Evolutionary conservation across 2,113 vertebrate species (phyloP), one percentile per base, ranked within the genome.

Genomic region (Pseudolaguvia tuberculata): DNA sequence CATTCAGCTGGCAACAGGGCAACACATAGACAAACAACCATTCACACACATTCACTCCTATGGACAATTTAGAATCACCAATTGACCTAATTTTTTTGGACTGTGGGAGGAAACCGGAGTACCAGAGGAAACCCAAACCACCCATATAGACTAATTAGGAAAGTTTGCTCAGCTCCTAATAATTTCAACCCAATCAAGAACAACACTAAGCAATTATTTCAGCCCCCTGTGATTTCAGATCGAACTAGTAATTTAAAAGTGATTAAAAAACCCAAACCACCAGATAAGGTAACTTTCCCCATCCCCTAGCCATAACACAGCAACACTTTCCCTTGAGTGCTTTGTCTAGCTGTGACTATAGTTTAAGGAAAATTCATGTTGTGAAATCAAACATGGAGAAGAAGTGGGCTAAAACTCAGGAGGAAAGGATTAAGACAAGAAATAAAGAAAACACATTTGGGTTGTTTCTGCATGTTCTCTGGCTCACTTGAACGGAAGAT

Each of bases 261-360:
- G 73, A 87, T 82, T 83, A 75, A 78, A 71, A 71, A 29, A 25
- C 31, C 53, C 56, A 75, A 71, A 71, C 77, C 50, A 53, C 55
- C 47, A 47, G 53, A 61, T 20, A 29, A 68, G 45, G 29, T 59
- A 45, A 59, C 52, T 57, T 52, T 61, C 45, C 48, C 56, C 68
- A 45, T 27, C 23, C 69, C n/a, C 50, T n/a, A 47, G 3, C 73
- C 72, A 6, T 10, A 39, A 31, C 48, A n/a, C 47, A 23, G 51
- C 56, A 4, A 29, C 50, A 25, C 50, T 53, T 57, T 69, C 65
- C 65, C 55, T 27, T 59, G 45, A 51, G 42, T 50, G 70, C 50
- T 77, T 70, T 27, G 17, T 75, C 63, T 29, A 47, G 52, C 52
- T 67, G 73, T 70, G 58, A 70, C 56, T 42, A 62, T 65, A 62